Evolutionary conservation across 1,140 invertebrate genomes (phyloP).

Genomic region (Oryzaephilus surinamensis): DNA sequence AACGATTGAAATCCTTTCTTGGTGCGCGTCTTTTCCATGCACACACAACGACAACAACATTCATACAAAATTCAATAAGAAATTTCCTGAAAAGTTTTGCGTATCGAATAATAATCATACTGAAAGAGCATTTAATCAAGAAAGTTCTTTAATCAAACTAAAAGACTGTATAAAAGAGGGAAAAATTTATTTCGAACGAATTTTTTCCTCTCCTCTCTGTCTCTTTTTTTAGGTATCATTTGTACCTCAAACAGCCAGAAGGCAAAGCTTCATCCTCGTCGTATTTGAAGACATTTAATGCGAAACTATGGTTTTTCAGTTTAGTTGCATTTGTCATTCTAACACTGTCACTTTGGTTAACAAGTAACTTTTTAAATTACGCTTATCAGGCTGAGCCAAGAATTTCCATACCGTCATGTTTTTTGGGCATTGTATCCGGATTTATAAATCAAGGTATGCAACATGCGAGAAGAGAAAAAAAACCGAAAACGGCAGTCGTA

Average conservation of each 20-base stretch:
- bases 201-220: too few relatives aligned
- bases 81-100: too few relatives aligned
- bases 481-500: not conserved
- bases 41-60: too few relatives aligned
- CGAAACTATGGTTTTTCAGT: slow-evolving; percentile 19
- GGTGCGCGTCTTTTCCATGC: too few relatives aligned
- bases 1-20: too few relatives aligned
- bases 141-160: too few relatives aligned
- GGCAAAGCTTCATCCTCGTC: slow-evolving; percentile 14
- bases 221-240: slow-evolving; percentile 20
- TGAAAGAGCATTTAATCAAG: too few relatives aligned
- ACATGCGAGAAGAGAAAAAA: too few relatives aligned
- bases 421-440: slow-evolving; percentile 22
- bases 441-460: slow-evolving; percentile 28
- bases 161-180: too few relatives aligned
- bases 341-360: slow-evolving; percentile 20
- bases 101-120: too few relatives aligned
- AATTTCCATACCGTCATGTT: slow-evolving; percentile 24
- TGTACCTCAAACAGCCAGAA: slow-evolving; percentile 23
- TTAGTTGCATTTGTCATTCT: slow-evolving; percentile 16
- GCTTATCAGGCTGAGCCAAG: slow-evolving; percentile 10
- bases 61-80: too few relatives aligned
- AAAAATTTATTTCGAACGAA: too few relatives aligned
- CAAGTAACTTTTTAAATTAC: slow-evolving; percentile 12
- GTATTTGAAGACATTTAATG: slow-evolving; percentile 20